These are phyloP conservation scores for Aphelenchoides avenae DNA, from an alignment of 1,140 invertebrate genomes.

Conservation along the genomic window DNA sequence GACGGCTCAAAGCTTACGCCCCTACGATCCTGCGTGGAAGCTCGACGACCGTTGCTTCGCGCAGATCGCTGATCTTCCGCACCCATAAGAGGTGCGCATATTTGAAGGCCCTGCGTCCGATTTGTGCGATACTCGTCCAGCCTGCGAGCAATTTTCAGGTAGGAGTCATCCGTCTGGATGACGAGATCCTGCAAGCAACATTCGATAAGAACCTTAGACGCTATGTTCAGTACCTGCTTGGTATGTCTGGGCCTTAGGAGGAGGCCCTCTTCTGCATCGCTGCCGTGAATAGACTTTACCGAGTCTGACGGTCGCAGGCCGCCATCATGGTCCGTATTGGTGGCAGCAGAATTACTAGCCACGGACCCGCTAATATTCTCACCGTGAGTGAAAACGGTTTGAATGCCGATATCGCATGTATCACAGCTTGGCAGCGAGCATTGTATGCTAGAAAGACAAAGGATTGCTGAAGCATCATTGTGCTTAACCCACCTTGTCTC, in stretches of 20 bases:
- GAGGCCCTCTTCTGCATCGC: constrained; percentile 8
- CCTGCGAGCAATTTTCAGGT: constrained; percentile 54
- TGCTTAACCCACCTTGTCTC: constrained; percentile 12
- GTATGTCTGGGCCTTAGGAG: too few relatives aligned
- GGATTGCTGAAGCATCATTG: not conserved
- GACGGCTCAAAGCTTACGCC: too few relatives aligned
- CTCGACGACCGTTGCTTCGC: too few relatives aligned
- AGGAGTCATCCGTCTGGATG: constrained; percentile 58
- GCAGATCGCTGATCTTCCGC: too few relatives aligned
- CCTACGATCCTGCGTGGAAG: too few relatives aligned
- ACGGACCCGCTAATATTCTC: too few relatives aligned
- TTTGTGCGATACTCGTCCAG: constrained; percentile 53
- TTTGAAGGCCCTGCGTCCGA: constrained; percentile 34
- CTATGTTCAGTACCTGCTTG: too few relatives aligned
- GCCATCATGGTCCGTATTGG: too few relatives aligned
- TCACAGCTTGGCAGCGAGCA: constrained; percentile 20
- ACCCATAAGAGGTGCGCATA: too few relatives aligned
- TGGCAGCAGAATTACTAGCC: too few relatives aligned
- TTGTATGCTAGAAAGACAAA: constrained; percentile 20
- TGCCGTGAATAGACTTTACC: constrained; percentile 2
- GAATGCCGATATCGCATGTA: constrained; percentile 15
- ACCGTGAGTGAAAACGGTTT: constrained; percentile 13
- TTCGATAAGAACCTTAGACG: not conserved
- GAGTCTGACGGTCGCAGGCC: constrained; percentile 9
- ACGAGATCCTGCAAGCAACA: constrained; percentile 49